Evolutionary conservation across 2,888 invertebrate genomes (phyloP).

Genomic region (Eudasyphora cyanicolor): DNA sequence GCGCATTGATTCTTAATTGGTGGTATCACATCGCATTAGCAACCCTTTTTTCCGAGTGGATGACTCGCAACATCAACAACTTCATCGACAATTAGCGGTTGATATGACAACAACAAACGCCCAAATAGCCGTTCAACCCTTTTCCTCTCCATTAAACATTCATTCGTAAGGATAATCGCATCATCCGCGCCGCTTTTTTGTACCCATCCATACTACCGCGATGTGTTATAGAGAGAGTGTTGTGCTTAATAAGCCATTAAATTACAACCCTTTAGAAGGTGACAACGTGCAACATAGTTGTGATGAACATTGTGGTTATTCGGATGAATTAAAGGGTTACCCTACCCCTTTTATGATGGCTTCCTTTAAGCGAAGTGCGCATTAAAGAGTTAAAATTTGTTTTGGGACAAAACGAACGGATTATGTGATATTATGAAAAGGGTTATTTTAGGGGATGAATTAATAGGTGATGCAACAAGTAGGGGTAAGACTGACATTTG

Average conservation of each 20-base stretch:
- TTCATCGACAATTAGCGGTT: not conserved
- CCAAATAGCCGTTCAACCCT: too few relatives aligned
- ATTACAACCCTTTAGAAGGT: constrained; percentile 54
- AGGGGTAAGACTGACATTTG: too few relatives aligned
- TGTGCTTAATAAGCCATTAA: constrained; percentile 17
- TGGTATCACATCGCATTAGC: not conserved
- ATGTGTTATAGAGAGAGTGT: not conserved
- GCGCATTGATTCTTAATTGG: not conserved
- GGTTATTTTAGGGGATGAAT: too few relatives aligned
- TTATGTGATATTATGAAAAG: too few relatives aligned
- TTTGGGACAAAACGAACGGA: not conserved
- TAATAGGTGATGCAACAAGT: too few relatives aligned
- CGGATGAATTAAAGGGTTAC: constrained; percentile 27
- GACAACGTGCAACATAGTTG: constrained; percentile 20
- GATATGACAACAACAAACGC: too few relatives aligned
- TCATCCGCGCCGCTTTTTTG: not conserved
- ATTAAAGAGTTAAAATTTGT: constrained; percentile 32
- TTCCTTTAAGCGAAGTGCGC: not conserved
- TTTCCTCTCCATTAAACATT: too few relatives aligned
- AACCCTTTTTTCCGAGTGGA: not conserved
- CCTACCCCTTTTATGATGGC: not conserved
- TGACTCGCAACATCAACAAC: not conserved
- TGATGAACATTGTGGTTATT: constrained; percentile 14
- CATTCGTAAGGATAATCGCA: not conserved
- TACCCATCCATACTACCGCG: not conserved